Conservation (phyloP, 35 echinoderm and acorn worm genomes). For the Ptychodera flava region DNA sequence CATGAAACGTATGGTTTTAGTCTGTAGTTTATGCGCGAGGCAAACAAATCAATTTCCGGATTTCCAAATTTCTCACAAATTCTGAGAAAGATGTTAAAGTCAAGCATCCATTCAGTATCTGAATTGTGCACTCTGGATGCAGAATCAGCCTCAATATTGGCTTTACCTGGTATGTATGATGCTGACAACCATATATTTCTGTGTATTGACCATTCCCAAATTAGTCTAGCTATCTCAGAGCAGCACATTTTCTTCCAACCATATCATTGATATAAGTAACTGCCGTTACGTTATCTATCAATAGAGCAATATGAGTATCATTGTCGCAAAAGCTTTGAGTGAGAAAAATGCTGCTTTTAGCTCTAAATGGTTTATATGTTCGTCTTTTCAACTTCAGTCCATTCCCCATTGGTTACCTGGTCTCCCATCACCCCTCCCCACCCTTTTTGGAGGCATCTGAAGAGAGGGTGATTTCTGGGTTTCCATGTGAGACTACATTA, state of each 20-base stretch:
- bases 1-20: slow-evolving; percentile 56
- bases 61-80: slow-evolving; percentile 32
- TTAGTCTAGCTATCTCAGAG: slow-evolving; percentile 33
- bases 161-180: slow-evolving; percentile 29
- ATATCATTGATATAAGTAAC: slow-evolving; percentile 57
- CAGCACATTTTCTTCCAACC: slow-evolving; percentile 45
- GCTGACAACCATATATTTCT: slow-evolving; percentile 56
- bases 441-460: not conserved
- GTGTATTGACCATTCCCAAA: slow-evolving; percentile 64
- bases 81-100: slow-evolving; percentile 38
- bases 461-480: too few species aligned
- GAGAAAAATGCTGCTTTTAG: slow-evolving; percentile 19
- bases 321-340: slow-evolving; percentile 29
- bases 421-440: slow-evolving; percentile 16
- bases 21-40: slow-evolving; percentile 50
- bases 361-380: slow-evolving; percentile 28
- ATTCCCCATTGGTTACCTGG: not conserved
- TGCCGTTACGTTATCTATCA: slow-evolving; percentile 49
- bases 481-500: too few species aligned
- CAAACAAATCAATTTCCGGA: slow-evolving; percentile 73
- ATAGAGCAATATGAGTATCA: slow-evolving; percentile 41
- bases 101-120: slow-evolving; percentile 50
- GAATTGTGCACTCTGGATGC: slow-evolving; percentile 45
- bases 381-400: too few species aligned
- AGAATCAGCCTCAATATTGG: slow-evolving; percentile 54